Evolutionary conservation across 2,888 invertebrate genomes (phyloP).

Genomic region (Parascotia fuliginaria): DNA sequence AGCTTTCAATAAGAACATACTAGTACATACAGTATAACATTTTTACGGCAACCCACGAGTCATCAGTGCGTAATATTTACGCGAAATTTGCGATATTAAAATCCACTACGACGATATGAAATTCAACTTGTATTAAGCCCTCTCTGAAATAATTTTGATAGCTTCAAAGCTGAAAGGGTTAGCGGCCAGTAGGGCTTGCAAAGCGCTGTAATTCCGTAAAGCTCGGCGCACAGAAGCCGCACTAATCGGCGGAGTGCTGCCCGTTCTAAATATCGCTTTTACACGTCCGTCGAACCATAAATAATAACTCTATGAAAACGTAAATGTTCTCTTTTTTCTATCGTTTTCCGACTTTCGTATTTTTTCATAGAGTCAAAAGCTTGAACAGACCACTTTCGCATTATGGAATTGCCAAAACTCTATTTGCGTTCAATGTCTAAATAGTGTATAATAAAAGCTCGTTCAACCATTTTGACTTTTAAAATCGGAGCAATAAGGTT

Average conservation of each 20-base stretch:
- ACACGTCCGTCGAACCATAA: slow-evolving; percentile 82
- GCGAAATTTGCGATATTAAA: slow-evolving; percentile 53
- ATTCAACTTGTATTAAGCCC: slow-evolving; percentile 59
- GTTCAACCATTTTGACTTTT: slow-evolving; percentile 42
- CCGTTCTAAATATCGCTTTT: slow-evolving; percentile 82
- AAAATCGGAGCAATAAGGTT: slow-evolving; percentile 26
- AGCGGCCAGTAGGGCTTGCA: slow-evolving; percentile 54
- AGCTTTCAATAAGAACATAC: slow-evolving; percentile 29
- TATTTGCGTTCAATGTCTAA: slow-evolving; percentile 62
- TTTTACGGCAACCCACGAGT: slow-evolving; percentile 32
- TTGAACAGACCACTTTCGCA: slow-evolving; percentile 86
- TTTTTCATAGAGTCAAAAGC: slow-evolving; percentile 86
- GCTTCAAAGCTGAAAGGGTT: slow-evolving; percentile 81
- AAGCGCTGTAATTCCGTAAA: slow-evolving; percentile 64
- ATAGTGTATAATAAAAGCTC: slow-evolving; percentile 46
- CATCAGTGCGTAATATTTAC: slow-evolving; percentile 52
- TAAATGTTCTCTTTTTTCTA: slow-evolving; percentile 84
- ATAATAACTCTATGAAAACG: slow-evolving; percentile 85
- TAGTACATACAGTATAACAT: slow-evolving; percentile 27
- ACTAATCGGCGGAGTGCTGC: slow-evolving; percentile 84
- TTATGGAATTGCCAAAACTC: slow-evolving; percentile 86
- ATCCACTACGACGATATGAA: slow-evolving; percentile 48
- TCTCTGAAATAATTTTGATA: slow-evolving; percentile 77
- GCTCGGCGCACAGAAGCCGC: slow-evolving; percentile 60
- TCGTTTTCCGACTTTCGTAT: slow-evolving; percentile 82